Percentiles rank a stretch among this genome's conserved stretches.
Conservation (phyloP, 2,113 vertebrate species). For the Lanius collurio region DNA sequence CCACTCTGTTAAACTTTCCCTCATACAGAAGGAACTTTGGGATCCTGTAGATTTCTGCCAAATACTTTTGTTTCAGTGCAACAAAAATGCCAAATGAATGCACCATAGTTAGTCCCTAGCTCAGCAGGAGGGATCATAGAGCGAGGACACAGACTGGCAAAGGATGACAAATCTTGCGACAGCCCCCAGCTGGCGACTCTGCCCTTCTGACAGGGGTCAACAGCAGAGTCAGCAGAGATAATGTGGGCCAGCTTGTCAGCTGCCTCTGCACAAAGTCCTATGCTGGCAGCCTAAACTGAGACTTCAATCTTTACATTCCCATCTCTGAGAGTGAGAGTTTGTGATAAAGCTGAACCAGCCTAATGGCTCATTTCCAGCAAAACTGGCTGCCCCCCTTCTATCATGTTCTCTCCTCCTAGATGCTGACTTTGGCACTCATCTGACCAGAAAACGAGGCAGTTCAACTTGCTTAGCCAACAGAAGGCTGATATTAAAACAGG, state of each 20-base stretch:
- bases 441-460: background rate
- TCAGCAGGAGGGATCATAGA: conserved; percentile 34
- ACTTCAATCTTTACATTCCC: background rate
- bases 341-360: background rate
- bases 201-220: conserved; percentile 53
- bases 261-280: conserved; percentile 22
- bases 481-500: background rate
- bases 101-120: background rate
- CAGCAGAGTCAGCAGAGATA: conserved; percentile 44
- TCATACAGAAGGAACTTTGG: background rate
- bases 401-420: background rate
- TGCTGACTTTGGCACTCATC: background rate
- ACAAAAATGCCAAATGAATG: background rate
- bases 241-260: background rate
- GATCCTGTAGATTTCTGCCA: background rate
- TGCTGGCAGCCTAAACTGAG: background rate
- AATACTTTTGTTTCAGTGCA: background rate
- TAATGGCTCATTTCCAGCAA: background rate
- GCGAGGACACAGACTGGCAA: conserved; percentile 10
- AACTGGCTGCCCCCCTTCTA: background rate
- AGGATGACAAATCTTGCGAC: conserved; percentile 24
- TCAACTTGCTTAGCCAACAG: background rate
- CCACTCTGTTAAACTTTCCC: background rate
- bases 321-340: background rate
- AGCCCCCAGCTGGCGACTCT: conserved; percentile 24